phyloP scores from a whole-genome alignment of 2,888 invertebrate species.

The Brachyopa scutellaris region DNA sequence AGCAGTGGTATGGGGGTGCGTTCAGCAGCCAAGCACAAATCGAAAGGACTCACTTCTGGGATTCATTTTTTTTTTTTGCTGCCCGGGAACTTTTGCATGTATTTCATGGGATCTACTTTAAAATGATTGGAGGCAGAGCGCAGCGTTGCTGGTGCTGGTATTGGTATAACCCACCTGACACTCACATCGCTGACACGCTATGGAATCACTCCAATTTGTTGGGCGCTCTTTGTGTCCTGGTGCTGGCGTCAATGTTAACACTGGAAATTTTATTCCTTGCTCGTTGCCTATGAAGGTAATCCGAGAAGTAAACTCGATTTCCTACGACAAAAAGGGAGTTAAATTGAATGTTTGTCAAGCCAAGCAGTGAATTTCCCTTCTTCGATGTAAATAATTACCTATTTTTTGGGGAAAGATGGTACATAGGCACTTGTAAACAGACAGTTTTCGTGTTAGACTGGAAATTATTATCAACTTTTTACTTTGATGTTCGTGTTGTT shows the following conservation, averaged over 20 bases:
- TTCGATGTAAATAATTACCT: slow-evolving; percentile 16
- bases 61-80: background rate
- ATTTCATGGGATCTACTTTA: background rate
- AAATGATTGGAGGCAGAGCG: background rate
- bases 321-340: slow-evolving; percentile 16
- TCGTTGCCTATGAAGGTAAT: slow-evolving; percentile 36
- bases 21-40: background rate
- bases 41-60: slow-evolving; percentile 13
- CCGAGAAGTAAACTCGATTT: slow-evolving; percentile 59
- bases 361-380: slow-evolving; percentile 7
- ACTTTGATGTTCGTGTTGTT: slow-evolving; percentile 31
- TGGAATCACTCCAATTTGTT: slow-evolving; percentile 20
- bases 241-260: background rate
- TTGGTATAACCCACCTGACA: background rate
- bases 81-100: background rate
- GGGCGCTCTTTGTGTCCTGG: background rate
- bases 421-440: background rate
- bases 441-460: slow-evolving; percentile 20
- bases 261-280: slow-evolving; percentile 16
- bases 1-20: background rate
- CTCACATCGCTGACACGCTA: slow-evolving; percentile 12
- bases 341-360: slow-evolving; percentile 47
- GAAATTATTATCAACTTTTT: no score
- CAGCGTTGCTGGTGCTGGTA: slow-evolving; percentile 9
- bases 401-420: background rate